Percentiles rank a stretch among this genome's conserved stretches.
phyloP scores from a whole-genome alignment of 1,140 invertebrate genomes.

The Eumaeus atala region DNA sequence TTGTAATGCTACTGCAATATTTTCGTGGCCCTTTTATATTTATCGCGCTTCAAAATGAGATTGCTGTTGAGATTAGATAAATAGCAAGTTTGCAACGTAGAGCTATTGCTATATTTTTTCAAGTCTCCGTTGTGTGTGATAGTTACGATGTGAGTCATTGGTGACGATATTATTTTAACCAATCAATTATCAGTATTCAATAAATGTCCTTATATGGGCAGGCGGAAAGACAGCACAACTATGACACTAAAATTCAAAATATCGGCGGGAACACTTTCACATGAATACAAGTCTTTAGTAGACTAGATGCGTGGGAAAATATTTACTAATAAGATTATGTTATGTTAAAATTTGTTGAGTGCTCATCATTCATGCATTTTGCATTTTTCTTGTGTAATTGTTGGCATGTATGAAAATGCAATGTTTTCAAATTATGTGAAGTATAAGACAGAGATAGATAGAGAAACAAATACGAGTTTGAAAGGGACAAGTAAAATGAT shows the following conservation, averaged over 20 bases:
- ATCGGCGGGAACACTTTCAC: constrained; percentile 27
- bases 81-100: constrained; percentile 36
- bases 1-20: constrained; percentile 31
- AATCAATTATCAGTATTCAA: constrained; percentile 58
- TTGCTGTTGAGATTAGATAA: constrained; percentile 40
- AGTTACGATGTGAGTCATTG: constrained; percentile 57
- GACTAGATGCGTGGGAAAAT: not conserved
- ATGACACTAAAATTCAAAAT: constrained; percentile 34
- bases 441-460: no score
- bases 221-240: constrained; percentile 45
- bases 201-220: constrained; percentile 69
- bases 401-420: no score
- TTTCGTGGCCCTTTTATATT: constrained; percentile 34
- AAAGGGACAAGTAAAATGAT: no score
- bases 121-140: constrained; percentile 36
- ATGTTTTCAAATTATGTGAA: no score
- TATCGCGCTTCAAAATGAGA: constrained; percentile 24
- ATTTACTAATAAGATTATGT: not conserved
- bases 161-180: constrained; percentile 50
- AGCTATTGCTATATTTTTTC: constrained; percentile 28
- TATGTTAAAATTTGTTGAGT: no score
- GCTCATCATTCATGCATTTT: no score
- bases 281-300: not conserved
- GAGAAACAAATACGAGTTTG: no score
- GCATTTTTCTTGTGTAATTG: no score